These are phyloP conservation scores for Talpa occidentalis DNA, from an alignment of 2,113 vertebrate genomes.

Conservation along the genomic window DNA sequence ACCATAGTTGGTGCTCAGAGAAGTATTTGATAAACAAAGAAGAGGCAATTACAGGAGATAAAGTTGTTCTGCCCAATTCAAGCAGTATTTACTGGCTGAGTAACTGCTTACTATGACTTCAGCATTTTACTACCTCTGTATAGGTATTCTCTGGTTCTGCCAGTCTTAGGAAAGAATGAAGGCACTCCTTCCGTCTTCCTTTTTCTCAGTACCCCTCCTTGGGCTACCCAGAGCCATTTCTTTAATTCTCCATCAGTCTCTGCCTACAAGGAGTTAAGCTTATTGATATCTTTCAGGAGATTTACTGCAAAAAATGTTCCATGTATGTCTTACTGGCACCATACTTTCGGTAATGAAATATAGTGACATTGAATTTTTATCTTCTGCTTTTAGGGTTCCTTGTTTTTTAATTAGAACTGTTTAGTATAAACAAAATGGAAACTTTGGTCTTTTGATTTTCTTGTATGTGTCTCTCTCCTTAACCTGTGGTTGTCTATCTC, in stretches of 20 bases:
- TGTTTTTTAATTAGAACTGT: slow-evolving; percentile 31
- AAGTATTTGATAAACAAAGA: neutral
- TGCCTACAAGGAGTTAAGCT: neutral
- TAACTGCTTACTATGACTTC: neutral
- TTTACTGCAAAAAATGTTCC: slow-evolving; percentile 10
- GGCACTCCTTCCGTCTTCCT: neutral
- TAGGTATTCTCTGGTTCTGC: neutral
- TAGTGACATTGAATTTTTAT: slow-evolving; percentile 29
- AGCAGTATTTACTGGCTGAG: slow-evolving; percentile 9
- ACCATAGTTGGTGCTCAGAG: neutral
- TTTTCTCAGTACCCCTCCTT: neutral
- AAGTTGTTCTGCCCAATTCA: neutral
- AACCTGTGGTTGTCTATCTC: neutral
- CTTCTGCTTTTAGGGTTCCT: neutral
- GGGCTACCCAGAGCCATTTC: neutral
- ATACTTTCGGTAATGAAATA: neutral
- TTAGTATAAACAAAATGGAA: slow-evolving; percentile 24
- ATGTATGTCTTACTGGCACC: neutral
- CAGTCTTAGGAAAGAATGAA: neutral
- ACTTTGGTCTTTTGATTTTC: neutral
- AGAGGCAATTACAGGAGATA: slow-evolving; percentile 1
- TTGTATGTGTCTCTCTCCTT: neutral
- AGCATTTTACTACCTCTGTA: neutral
- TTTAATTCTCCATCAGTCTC: neutral
- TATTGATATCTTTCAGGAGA: neutral